Base-by-base conservation (phyloP, 2,888 invertebrate genomes). In the Drosophila histrio region DNA sequence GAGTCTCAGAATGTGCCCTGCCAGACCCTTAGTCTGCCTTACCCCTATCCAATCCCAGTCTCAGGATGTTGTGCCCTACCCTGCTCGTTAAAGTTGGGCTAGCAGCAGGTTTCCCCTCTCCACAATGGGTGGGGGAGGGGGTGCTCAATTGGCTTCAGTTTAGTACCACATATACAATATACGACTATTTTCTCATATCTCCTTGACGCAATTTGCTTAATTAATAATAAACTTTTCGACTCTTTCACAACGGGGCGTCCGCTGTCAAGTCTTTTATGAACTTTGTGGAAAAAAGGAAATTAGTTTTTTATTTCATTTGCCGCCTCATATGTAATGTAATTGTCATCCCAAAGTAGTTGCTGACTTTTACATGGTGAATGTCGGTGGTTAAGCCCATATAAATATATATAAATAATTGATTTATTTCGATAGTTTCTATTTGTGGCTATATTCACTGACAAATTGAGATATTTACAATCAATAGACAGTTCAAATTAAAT, bases 181-280 rank as follows among this genome's bases (percentile, higher is more conserved):
- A 47, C 19, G 36, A 46, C 36, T 19, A 41, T 46, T 59, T 49
- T 53, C 59, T 53, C 43, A 62, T 67, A 64, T 65, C 67, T 69
- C 28, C 66, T 69, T 53, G 52, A 39, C 63, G 65, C 87, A 74
- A 85, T 84, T 87, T 72, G 61, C 76, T 67, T 84, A 85, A 84
- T 84, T 78, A 87, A 79, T 84, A 77, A 84, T 65, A 69, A 87
- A 83, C 62, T 76, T 70, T 72, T 28, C 32, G 24, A 17, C 32
- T 47, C 47, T 22, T n/a, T 21, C n/a, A n/a, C n/a, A n/a, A n/a
- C n/a, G n/a, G n/a, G n/a, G n/a, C n/a, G n/a, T 21, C 8, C 21
- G 11, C 32, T 49, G 13, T 13, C 21, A 19, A 34, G 41, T 19
- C 22, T 34, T 28, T 22, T 22, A 44, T 38, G 57, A 38, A 44